phyloP scores from a whole-genome alignment of 2,797 vertebrate species.

The Phataginus tricuspis region DNA sequence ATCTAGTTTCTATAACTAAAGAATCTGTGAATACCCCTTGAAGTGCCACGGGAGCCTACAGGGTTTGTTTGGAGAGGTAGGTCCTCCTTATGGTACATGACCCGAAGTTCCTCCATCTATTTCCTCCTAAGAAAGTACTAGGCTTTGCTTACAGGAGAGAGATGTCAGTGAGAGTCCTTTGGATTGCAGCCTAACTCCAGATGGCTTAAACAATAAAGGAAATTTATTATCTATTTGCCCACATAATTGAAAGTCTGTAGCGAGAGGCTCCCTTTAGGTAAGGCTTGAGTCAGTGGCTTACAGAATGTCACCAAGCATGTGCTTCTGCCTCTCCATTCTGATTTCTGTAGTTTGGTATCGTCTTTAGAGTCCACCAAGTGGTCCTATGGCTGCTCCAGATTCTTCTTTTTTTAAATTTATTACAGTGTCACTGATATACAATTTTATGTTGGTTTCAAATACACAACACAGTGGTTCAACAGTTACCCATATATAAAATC shows the following conservation, averaged over 20 bases:
- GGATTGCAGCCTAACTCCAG: neutral
- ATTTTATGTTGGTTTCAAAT: too few species aligned
- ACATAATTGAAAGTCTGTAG: neutral
- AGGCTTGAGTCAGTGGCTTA: neutral
- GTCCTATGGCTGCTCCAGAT: neutral
- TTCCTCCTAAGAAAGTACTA: neutral
- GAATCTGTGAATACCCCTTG: neutral
- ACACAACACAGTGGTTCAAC: too few species aligned
- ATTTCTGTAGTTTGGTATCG: neutral
- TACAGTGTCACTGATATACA: too few species aligned
- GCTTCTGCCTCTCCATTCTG: neutral
- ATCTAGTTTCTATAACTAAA: constrained; percentile 2
- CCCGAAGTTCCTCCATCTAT: neutral
- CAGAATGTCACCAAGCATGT: neutral
- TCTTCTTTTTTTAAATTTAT: neutral
- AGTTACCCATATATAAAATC: too few species aligned
- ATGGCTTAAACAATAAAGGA: neutral
- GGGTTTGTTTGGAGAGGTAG: neutral
- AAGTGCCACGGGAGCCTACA: neutral
- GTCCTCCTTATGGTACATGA: neutral
- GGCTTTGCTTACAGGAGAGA: neutral
- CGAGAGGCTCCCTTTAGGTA: neutral
- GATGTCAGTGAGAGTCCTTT: neutral
- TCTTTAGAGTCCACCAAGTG: neutral
- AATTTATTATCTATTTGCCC: neutral